phyloP scores from a whole-genome alignment of 2,888 invertebrate species.

The Pharmacophagus antenor region DNA sequence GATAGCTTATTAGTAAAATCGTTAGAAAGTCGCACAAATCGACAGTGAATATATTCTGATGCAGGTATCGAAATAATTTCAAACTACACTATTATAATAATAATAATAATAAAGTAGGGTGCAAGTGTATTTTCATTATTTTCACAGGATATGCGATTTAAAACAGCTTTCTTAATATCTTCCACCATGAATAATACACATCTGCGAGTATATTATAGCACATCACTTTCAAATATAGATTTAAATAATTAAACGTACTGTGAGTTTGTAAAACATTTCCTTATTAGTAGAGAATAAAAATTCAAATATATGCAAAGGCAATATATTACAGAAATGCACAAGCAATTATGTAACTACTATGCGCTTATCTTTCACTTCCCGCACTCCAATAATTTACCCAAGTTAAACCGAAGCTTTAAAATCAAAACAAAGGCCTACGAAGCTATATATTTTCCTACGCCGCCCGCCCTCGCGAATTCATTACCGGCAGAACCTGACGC shows the following conservation, averaged over 20 bases:
- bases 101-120: too few species aligned
- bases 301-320: constrained; percentile 8
- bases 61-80: too few species aligned
- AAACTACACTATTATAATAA: too few species aligned
- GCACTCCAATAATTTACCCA: constrained; percentile 34
- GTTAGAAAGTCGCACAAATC: too few species aligned
- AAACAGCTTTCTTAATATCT: too few species aligned
- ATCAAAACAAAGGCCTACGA: constrained; percentile 66
- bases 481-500: constrained; percentile 72
- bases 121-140: too few species aligned
- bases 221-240: background rate
- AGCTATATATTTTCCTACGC: constrained; percentile 69
- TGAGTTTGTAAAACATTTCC: background rate
- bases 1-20: too few species aligned
- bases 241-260: background rate
- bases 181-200: too few species aligned
- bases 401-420: constrained; percentile 63
- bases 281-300: background rate
- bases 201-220: background rate
- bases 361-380: constrained; percentile 27
- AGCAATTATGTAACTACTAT: constrained; percentile 19
- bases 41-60: too few species aligned
- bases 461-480: constrained; percentile 76
- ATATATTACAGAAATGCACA: constrained; percentile 18
- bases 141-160: too few species aligned